A percentile compares a stretch with the other conserved stretches of the same genome.
These are phyloP conservation scores for Pseudolaguvia tuberculata DNA, from an alignment of 2,113 vertebrate genomes.

Conservation along the genomic window DNA sequence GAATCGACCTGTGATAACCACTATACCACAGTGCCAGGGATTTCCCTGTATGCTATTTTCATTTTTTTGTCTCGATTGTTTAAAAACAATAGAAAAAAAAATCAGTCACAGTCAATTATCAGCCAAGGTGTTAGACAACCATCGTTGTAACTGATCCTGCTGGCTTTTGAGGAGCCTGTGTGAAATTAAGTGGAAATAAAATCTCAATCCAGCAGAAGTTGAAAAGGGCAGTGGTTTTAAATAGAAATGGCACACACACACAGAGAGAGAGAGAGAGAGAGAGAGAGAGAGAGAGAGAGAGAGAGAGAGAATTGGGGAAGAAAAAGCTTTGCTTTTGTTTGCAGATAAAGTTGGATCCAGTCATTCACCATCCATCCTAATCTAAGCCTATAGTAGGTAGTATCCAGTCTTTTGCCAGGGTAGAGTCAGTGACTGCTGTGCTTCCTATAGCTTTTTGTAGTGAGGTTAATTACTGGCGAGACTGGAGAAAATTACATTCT, in stretches of 20 bases:
- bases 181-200: slow-evolving; percentile 71
- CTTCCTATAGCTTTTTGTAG: slow-evolving; percentile 73
- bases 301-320: slow-evolving; percentile 54
- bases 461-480: slow-evolving; percentile 78
- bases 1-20: too few relatives aligned
- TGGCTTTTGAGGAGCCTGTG: slow-evolving; percentile 62
- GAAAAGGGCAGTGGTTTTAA: slow-evolving; percentile 71
- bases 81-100: slow-evolving; percentile 65
- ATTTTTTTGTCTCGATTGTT: slow-evolving; percentile 72
- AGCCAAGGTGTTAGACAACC: slow-evolving; percentile 71
- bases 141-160: slow-evolving; percentile 69
- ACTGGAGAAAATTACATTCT: slow-evolving; percentile 76
- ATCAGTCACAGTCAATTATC: slow-evolving; percentile 74
- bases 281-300: too few relatives aligned
- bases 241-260: slow-evolving; percentile 69
- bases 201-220: slow-evolving; percentile 71
- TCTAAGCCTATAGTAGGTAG: slow-evolving; percentile 58
- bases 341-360: slow-evolving; percentile 70
- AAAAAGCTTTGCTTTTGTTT: slow-evolving; percentile 57
- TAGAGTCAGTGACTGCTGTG: slow-evolving; percentile 62
- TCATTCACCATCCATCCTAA: slow-evolving; percentile 48
- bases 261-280: too few relatives aligned
- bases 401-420: slow-evolving; percentile 66
- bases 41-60: slow-evolving; percentile 48
- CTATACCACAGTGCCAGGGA: too few relatives aligned